phyloP scores from a whole-genome alignment of 1,140 invertebrate species.

The Drosophila nikananu region DNA sequence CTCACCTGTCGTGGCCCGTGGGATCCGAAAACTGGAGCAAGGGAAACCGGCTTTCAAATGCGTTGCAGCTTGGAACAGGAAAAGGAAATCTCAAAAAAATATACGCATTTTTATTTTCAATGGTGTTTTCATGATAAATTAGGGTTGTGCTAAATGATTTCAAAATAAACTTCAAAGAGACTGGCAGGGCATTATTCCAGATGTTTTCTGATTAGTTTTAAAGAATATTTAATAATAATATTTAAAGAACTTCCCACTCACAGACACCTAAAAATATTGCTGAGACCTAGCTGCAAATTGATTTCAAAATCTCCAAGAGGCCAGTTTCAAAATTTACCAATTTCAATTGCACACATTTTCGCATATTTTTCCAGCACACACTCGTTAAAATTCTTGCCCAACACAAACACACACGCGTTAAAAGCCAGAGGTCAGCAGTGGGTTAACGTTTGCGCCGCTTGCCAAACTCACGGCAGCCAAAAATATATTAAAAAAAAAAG shows the following conservation, averaged over 20 bases:
- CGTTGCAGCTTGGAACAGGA: constrained; percentile 10
- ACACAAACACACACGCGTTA: constrained; percentile 12
- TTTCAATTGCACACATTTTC: constrained; percentile 30
- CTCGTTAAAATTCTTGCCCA: constrained; percentile 49
- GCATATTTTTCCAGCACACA: constrained; percentile 28
- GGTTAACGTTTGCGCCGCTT: constrained; percentile 32
- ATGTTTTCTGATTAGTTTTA: background rate
- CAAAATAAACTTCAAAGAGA: background rate
- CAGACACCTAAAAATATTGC: background rate
- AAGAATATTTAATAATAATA: too few species aligned
- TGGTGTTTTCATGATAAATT: background rate
- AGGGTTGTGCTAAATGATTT: too few species aligned
- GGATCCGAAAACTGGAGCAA: constrained; percentile 34
- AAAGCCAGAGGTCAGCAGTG: constrained; percentile 36
- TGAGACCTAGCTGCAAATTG: background rate
- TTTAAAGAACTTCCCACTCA: background rate
- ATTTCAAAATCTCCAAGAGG: background rate
- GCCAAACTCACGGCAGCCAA: constrained; percentile 34
- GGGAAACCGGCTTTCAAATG: constrained; percentile 33
- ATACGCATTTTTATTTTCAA: background rate
- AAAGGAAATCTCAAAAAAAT: background rate
- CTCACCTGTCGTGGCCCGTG: constrained; percentile 28
- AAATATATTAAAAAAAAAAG: constrained; percentile 25
- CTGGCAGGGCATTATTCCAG: too few species aligned
- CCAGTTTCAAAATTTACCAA: constrained; percentile 15